Conservation (phyloP, 2,797 vertebrate genomes). For the Typhlichthys eigenmanni region DNA sequence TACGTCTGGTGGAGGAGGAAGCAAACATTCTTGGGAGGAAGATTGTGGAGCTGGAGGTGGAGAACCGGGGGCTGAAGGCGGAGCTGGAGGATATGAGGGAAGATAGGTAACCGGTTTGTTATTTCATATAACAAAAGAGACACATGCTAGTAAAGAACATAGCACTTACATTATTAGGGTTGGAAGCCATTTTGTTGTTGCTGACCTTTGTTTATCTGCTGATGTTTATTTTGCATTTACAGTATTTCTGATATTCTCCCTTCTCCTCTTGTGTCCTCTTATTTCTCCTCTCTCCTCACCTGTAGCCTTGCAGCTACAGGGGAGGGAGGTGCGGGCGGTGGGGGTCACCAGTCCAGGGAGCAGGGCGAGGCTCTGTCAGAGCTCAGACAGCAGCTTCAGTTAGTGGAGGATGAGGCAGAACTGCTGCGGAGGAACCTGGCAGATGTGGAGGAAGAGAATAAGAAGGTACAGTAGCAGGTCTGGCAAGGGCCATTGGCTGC, state of each 20-base stretch:
- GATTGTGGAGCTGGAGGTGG: slow-evolving; percentile 97
- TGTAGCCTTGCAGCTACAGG: slow-evolving; percentile 81
- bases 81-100: slow-evolving; percentile 96
- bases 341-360: slow-evolving; percentile 86
- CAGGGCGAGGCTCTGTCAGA: slow-evolving; percentile 93
- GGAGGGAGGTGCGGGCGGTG: slow-evolving; percentile 69
- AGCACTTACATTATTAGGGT: too few species aligned
- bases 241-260: neutral
- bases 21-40: slow-evolving; percentile 97
- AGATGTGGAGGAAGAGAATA: slow-evolving; percentile 96
- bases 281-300: neutral
- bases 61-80: slow-evolving; percentile 95
- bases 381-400: slow-evolving; percentile 93
- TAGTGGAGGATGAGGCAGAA: slow-evolving; percentile 97
- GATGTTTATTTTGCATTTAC: too few species aligned
- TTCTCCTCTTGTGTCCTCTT: neutral
- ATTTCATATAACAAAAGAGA: too few species aligned
- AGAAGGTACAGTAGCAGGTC: slow-evolving; percentile 67
- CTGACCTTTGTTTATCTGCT: too few species aligned
- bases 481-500: too few species aligned
- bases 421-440: slow-evolving; percentile 92
- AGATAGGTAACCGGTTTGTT: slow-evolving; percentile 68
- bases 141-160: too few species aligned
- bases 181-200: too few species aligned
- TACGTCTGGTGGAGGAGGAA: slow-evolving; percentile 96